Base-by-base conservation (phyloP, 2,113 vertebrate species). In the Lepus europaeus region DNA sequence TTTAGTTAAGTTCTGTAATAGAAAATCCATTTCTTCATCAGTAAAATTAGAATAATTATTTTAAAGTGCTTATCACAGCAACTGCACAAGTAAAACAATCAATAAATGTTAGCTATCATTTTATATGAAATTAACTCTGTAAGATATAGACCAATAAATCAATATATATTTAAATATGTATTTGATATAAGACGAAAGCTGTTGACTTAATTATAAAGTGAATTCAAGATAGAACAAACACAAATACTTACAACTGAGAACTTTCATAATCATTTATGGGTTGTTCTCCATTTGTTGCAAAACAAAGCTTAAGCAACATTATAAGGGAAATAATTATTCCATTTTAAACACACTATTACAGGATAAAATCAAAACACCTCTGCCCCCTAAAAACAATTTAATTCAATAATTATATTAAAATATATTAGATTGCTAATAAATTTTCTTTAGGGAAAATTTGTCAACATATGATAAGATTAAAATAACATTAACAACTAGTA, bases 31-130 rank as follows among this genome's bases (percentile, higher is more conserved):
- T 87, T 93, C 22, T 6, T 95, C 36, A 90, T 88, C 49, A 88
- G 68, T 63, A 82, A 95, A 92, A 90, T 93, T 96, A 92, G 49
- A 95, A 94, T 89, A 95, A 90, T 93, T 83, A 80, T 89, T 95
- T 87, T 64, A 95, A 92, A 94, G 29, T 89, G 72, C 59, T 96
- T 93, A 88, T 90, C 74, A 78, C 2, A 87, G 81, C 80, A 88
- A 94, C 31, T 92, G 3, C 82, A 89, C 17, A 89, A 95, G 93
- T 96, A 69, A 88, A 90, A 10, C 31, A 85, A 80, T 86, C 81
- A 82, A n/a, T 94, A 94, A 85, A 73, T 81, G 39, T 53, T 81
- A 87, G 45, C 76, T 95, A 90, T 94, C 8, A 93, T 94, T 93
- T 95, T 90, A 91, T 68, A 93, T 85, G 31, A 90, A 95, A 92